Conservation (phyloP, 2,113 vertebrate species). For the Notarius quadriscutis region DNA sequence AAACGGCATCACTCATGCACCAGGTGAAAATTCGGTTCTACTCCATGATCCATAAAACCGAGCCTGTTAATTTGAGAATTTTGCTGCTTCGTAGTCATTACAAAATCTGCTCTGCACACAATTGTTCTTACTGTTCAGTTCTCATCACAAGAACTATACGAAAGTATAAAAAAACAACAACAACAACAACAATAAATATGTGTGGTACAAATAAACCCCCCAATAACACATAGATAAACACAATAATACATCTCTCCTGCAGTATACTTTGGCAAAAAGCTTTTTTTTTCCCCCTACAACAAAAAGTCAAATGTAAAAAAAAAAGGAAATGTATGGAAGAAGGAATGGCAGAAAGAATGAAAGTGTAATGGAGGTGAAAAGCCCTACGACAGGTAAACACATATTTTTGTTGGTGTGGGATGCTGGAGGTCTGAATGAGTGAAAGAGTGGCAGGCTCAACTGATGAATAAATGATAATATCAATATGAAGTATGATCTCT, state of each 20-base stretch:
- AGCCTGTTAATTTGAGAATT: not conserved
- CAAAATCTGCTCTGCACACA: not conserved
- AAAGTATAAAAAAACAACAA: conserved; percentile 48
- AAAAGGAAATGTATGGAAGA: conserved; percentile 36
- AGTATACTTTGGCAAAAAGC: conserved; percentile 59
- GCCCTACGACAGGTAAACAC: not conserved
- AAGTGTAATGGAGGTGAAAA: conserved; percentile 34
- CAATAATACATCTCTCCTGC: conserved; percentile 49
- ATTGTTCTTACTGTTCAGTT: not conserved
- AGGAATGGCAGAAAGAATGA: conserved; percentile 43
- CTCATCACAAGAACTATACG: conserved; percentile 10
- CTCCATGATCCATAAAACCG: not conserved
- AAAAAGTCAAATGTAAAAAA: conserved; percentile 21
- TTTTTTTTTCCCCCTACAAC: conserved; percentile 7
- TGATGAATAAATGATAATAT: conserved; percentile 40
- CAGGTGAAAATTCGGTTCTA: not conserved
- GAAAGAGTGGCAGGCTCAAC: conserved; percentile 52
- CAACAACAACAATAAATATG: conserved; percentile 47
- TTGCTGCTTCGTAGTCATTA: conserved; percentile 3
- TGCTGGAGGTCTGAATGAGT: not conserved
- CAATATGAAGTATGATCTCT: conserved; percentile 37
- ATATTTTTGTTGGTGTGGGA: not conserved
- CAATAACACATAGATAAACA: conserved; percentile 38
- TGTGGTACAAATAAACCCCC: conserved; percentile 34
- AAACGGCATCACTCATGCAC: not conserved